These are phyloP conservation scores for Pseudorhombus dupliciocellatus DNA, from an alignment of 2,113 vertebrate species.

Conservation along the genomic window DNA sequence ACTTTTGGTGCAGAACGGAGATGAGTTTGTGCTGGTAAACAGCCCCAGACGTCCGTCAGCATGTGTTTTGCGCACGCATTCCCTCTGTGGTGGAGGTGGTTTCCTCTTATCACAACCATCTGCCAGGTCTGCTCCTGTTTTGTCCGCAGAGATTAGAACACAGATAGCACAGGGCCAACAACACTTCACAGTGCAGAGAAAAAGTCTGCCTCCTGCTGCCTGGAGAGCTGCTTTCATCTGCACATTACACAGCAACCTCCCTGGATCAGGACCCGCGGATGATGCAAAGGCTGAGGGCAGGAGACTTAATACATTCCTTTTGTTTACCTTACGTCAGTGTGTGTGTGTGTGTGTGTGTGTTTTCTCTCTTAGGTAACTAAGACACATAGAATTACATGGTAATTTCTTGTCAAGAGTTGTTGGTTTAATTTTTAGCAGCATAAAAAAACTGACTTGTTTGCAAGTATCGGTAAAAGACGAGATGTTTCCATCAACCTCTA, in stretches of 20 bases:
- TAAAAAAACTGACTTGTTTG: not conserved
- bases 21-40: conserved; percentile 11
- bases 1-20: not conserved
- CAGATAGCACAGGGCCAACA: conserved; percentile 54
- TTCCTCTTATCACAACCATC: conserved; percentile 70
- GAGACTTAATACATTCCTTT: conserved; percentile 54
- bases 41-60: conserved; percentile 24
- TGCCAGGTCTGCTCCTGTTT: conserved; percentile 65
- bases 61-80: conserved; percentile 35
- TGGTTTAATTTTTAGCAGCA: not conserved
- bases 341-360: conserved; percentile 18
- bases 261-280: conserved; percentile 43
- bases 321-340: conserved; percentile 50
- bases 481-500: not conserved
- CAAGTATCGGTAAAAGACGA: not conserved
- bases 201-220: conserved; percentile 64
- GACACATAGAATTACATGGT: not conserved
- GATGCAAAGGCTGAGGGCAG: conserved; percentile 62
- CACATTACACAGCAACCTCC: conserved; percentile 51
- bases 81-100: conserved; percentile 30
- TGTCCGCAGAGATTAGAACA: conserved; percentile 54
- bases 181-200: conserved; percentile 54
- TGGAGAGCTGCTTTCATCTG: conserved; percentile 65
- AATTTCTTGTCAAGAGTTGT: not conserved
- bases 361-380: not conserved